phyloP scores from a whole-genome alignment of 2,113 vertebrate genomes.

The Alethe diademata region DNA sequence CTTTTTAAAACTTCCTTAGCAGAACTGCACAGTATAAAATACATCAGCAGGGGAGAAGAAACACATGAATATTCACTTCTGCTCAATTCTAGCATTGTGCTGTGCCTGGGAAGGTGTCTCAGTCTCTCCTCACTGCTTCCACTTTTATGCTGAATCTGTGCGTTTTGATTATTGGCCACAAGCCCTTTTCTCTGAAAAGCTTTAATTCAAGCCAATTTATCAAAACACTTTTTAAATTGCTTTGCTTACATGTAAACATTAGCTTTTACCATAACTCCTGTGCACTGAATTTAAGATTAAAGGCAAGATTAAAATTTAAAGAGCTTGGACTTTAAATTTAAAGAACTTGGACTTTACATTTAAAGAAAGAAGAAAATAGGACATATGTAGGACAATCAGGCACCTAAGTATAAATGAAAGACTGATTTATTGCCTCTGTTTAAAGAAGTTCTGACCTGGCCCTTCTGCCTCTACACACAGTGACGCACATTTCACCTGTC shows the following conservation, averaged over 20 bases:
- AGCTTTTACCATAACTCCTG: not conserved
- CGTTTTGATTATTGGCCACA: not conserved
- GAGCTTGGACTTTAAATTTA: not conserved
- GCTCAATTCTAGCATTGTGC: not conserved
- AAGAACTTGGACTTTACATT: not conserved
- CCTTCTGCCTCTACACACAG: not conserved
- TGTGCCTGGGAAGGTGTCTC: not conserved
- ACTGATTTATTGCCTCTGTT: not conserved
- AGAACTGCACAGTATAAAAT: not conserved
- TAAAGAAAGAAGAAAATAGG: not conserved
- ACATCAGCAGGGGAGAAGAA: not conserved
- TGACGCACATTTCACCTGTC: not conserved
- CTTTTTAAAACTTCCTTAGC: not conserved
- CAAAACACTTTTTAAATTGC: not conserved
- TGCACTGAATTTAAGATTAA: not conserved
- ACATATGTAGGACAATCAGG: fast-evolving
- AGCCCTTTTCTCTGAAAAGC: not conserved
- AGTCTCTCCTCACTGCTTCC: not conserved
- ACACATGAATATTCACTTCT: not conserved
- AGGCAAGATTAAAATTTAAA: not conserved
- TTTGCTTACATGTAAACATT: not conserved
- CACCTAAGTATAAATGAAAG: not conserved
- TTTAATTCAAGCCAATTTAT: not conserved
- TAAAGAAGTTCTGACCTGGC: not conserved
- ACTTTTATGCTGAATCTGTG: not conserved